Base-by-base conservation (phyloP, 2,888 invertebrate genomes). In the Strigamia transsilvanica region DNA sequence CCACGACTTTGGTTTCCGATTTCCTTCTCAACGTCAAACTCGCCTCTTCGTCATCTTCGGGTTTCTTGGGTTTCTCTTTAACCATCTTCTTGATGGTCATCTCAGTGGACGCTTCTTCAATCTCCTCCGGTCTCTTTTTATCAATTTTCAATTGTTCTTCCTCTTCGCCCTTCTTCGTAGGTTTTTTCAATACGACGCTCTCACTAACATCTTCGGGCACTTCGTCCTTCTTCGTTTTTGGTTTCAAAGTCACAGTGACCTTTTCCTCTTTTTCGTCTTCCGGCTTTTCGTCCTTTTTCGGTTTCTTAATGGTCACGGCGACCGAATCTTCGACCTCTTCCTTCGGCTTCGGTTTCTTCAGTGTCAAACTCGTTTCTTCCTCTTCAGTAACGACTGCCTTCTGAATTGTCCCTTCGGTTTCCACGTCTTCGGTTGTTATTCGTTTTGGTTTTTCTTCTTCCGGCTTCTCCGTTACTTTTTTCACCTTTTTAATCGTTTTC, bases 181-280 rank as follows among this genome's bases (percentile, higher is more conserved):
- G 84, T 46, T 41, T 82, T 73, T 84, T 84, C 9, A 84, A 82
- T 0, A 84, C 84, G 21, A 85, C 80, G 82, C 85, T 85, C 73
- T 82, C 85, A 83, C 85, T 61, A 73, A 84, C 85, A 66, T 84
- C 85, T 21, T 84, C 84, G 82, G 82, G 27, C 73, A 83, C 80
- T 7, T 32, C 12, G 13, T 80, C 80, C 38, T 84, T 82, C 21
- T 79, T 79, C 7, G 3, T 13, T 38, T 79, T 79, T 6, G n/a
- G 13, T 9, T 21, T 41, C 79, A 79, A 21, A 32, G 38, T 79
- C 23, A 34, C 42, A 46, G 21, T n/a, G 10, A 21, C 82, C 4
- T 56, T 51, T 5, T 84, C 84, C 32, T 23, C 27, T 12, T 51
- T 21, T 21, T 80, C 18, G 15, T 83, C 82, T 23, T 51, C 79